Conservation (phyloP, 2,113 vertebrate species). For the Chunga burmeisteri region DNA sequence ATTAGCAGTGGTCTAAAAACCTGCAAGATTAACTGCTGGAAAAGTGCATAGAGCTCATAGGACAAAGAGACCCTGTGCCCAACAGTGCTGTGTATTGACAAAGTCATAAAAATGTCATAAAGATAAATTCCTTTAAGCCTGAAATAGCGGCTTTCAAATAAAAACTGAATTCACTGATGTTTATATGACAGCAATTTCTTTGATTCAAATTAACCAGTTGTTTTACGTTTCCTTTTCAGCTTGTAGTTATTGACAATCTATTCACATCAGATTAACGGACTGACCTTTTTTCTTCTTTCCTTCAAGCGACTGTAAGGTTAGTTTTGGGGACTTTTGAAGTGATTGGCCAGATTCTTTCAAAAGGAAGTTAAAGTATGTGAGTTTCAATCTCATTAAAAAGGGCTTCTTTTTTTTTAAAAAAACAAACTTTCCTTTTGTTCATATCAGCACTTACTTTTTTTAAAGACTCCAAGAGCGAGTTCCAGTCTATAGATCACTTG, state of each 20-base stretch:
- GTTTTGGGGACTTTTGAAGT: slow-evolving; percentile 53
- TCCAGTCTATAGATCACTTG: slow-evolving; percentile 55
- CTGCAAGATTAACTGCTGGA: not conserved
- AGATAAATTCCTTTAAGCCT: not conserved
- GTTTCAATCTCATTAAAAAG: slow-evolving; percentile 65
- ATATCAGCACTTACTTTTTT: slow-evolving; percentile 58
- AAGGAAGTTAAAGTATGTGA: slow-evolving; percentile 53
- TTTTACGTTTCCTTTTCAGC: not conserved
- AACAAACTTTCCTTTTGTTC: slow-evolving; percentile 70
- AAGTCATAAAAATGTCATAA: not conserved
- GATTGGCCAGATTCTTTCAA: slow-evolving; percentile 52
- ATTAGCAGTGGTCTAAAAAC: not conserved
- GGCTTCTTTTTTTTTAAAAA: not conserved
- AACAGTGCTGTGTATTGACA: not conserved
- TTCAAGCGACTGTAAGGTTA: slow-evolving; percentile 34
- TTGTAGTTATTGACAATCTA: slow-evolving; percentile 38
- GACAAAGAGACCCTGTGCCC: not conserved
- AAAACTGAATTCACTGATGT: not conserved
- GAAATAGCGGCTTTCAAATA: not conserved
- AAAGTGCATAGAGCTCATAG: not conserved
- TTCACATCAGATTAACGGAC: not conserved
- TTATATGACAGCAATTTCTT: not conserved
- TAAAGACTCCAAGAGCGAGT: slow-evolving; percentile 64
- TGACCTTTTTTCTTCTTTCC: slow-evolving; percentile 1
- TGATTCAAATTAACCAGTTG: slow-evolving; percentile 3